Evolutionary conservation across 2,113 vertebrate genomes (phyloP).

Genomic region (Uropsilus gracilis): DNA sequence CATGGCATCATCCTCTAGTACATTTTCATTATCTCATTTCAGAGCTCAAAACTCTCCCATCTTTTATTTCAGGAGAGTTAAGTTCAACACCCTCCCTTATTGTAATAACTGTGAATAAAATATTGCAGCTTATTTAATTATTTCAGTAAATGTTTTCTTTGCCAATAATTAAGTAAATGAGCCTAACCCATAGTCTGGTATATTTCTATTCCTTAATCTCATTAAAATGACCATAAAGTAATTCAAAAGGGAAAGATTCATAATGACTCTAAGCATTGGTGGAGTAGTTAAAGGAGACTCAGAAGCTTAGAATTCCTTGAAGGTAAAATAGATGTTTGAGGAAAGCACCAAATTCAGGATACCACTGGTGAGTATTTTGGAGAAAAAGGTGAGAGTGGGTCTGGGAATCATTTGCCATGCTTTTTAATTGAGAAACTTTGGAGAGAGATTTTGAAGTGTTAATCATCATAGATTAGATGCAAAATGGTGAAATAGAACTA

Average conservation of each 20-base stretch:
- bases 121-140: neutral
- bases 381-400: neutral
- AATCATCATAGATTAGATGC: too few relatives aligned
- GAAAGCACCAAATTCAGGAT: neutral
- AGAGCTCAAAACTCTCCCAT: neutral
- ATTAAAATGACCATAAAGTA: neutral
- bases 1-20: neutral
- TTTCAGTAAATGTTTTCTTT: neutral
- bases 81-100: neutral
- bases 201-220: neutral
- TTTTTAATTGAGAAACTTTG: too few relatives aligned
- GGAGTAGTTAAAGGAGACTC: neutral
- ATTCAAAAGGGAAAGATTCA: neutral
- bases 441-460: too few relatives aligned
- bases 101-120: neutral
- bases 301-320: neutral
- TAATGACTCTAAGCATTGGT: neutral
- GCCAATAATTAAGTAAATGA: neutral
- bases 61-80: neutral
- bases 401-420: neutral
- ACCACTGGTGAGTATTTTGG: neutral
- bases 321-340: neutral
- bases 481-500: too few relatives aligned
- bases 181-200: neutral
- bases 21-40: neutral